Percentiles rank a stretch among this genome's conserved stretches.
Conservation (phyloP, 1,140 invertebrate genomes). For the Achatina immaculata region DNA sequence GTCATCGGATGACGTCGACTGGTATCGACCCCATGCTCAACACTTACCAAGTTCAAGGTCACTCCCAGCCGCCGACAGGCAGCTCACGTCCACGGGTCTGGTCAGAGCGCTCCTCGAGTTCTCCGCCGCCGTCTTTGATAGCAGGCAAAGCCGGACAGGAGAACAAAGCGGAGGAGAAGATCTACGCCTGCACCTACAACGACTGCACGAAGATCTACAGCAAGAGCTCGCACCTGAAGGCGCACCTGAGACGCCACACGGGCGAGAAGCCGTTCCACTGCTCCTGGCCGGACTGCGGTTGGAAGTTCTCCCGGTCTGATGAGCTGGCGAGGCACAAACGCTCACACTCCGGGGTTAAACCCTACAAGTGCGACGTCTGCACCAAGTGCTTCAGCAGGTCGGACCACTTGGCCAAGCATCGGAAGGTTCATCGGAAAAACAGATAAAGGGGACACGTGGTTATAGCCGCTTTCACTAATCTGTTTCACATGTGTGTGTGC, state of each 20-base stretch:
- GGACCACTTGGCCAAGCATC: constrained; percentile 78
- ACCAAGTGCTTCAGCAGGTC: constrained; percentile 82
- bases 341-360: constrained; percentile 75
- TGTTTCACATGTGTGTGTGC: too few relatives aligned
- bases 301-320: constrained; percentile 94
- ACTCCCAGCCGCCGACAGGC: neutral
- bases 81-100: neutral
- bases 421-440: constrained; percentile 83
- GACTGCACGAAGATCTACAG: constrained; percentile 82
- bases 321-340: constrained; percentile 84
- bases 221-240: constrained; percentile 92
- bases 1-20: constrained; percentile 14
- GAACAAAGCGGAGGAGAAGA: constrained; percentile 69
- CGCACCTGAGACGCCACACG: constrained; percentile 91
- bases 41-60: constrained; percentile 14
- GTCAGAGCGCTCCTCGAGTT: neutral
- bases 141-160: neutral
- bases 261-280: constrained; percentile 95
- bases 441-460: too few relatives aligned
- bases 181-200: constrained; percentile 77
- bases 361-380: constrained; percentile 76
- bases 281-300: constrained; percentile 91
- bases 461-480: too few relatives aligned
- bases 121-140: constrained; percentile 20
- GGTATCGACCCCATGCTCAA: constrained; percentile 21